Evolutionary conservation across 2,113 vertebrate genomes (phyloP).

Genomic region (Chauna torquata): DNA sequence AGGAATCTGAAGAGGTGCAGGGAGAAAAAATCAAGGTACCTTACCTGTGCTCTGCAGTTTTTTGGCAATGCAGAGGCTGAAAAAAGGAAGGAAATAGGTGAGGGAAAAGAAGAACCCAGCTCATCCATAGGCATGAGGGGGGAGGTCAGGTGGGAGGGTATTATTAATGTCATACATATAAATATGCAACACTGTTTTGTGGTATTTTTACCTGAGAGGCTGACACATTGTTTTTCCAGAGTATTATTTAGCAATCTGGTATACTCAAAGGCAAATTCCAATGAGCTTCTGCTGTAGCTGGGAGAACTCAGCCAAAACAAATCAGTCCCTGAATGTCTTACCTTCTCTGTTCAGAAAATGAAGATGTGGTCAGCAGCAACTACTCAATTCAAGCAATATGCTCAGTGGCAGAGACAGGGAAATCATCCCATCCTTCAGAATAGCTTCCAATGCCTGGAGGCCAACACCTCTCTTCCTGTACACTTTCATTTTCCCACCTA

Average conservation of each 20-base stretch:
- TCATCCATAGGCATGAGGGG: too few relatives aligned
- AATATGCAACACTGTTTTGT: background rate
- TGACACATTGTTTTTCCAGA: background rate
- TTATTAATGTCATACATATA: background rate
- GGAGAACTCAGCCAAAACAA: background rate
- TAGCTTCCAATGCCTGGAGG: background rate
- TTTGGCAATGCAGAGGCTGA: background rate
- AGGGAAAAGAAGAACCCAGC: background rate
- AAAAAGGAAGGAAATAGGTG: background rate
- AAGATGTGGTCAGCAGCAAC: background rate
- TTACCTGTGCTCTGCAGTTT: too few relatives aligned
- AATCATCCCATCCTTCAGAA: background rate
- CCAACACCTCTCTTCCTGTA: background rate
- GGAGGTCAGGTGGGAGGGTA: fast-evolving
- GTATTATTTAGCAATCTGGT: background rate
- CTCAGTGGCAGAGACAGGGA: background rate
- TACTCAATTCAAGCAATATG: background rate
- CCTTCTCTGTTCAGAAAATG: background rate
- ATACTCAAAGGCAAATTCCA: background rate
- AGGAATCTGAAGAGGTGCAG: background rate
- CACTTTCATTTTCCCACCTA: background rate
- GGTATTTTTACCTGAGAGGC: background rate
- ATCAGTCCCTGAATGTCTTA: background rate
- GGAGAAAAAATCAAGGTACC: background rate
- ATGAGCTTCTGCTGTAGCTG: background rate